Percentiles rank a stretch among this genome's conserved stretches.
Conservation (phyloP, 2,888 invertebrate genomes). For the Tethea ocularis region DNA sequence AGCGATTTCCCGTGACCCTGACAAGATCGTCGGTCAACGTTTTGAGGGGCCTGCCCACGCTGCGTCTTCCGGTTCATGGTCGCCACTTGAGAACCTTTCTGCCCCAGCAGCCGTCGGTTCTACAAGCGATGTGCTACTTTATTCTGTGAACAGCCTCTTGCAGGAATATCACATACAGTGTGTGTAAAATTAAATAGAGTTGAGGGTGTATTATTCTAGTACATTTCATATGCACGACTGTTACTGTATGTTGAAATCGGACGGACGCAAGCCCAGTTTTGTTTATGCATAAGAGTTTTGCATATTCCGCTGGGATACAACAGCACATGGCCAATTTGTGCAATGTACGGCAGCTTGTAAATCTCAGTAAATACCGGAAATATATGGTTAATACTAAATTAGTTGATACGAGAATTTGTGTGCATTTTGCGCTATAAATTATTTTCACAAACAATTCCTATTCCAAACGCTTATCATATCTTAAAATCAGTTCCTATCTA, state of each 20-base stretch:
- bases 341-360: constrained; percentile 27
- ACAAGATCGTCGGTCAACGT: too few species aligned
- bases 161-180: neutral
- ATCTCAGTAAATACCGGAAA: constrained; percentile 7
- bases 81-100: too few species aligned
- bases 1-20: too few species aligned
- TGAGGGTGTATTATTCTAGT: neutral
- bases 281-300: constrained; percentile 47
- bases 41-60: too few species aligned
- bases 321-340: constrained; percentile 30
- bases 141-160: too few species aligned
- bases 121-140: too few species aligned
- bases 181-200: neutral
- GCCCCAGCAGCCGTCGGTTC: too few species aligned
- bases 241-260: constrained; percentile 6
- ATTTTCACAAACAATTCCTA: neutral
- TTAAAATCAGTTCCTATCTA: too few species aligned
- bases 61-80: too few species aligned
- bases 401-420: neutral
- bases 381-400: neutral
- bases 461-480: neutral
- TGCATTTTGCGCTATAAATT: neutral
- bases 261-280: constrained; percentile 24
- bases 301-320: constrained; percentile 33
- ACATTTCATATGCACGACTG: constrained; percentile 5